A percentile compares a stretch with the other conserved stretches of the same genome.
Conservation (phyloP, 2,797 vertebrate genomes). For the Benthosema pterotum region DNA sequence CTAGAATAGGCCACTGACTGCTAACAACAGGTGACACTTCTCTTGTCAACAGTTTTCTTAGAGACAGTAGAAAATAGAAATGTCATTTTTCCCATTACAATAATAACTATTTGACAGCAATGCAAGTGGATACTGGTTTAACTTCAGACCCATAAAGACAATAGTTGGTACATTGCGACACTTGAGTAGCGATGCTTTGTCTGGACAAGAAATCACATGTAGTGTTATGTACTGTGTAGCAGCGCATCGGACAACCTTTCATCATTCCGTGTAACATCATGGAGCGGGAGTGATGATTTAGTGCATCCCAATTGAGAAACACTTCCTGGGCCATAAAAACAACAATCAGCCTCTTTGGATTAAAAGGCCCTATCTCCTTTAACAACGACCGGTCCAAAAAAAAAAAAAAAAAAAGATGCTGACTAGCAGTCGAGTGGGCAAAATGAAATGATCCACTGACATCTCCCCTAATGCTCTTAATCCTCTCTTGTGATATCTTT, state of each 20-base stretch:
- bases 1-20: too few species aligned
- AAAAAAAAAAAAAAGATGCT: constrained; percentile 59
- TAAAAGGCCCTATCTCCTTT: constrained; percentile 72
- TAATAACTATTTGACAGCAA: neutral
- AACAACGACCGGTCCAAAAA: constrained; percentile 57
- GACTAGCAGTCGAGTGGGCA: constrained; percentile 54
- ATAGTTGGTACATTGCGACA: constrained; percentile 6
- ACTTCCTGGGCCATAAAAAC: constrained; percentile 72
- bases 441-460: constrained; percentile 71
- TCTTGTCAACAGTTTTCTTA: too few species aligned
- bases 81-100: too few species aligned
- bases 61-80: too few species aligned
- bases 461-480: constrained; percentile 69
- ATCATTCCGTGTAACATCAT: constrained; percentile 50
- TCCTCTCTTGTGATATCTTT: constrained; percentile 70
- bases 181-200: constrained; percentile 39
- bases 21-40: too few species aligned
- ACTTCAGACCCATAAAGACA: constrained; percentile 8
- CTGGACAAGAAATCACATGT: constrained; percentile 30
- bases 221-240: constrained; percentile 5
- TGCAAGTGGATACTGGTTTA: constrained; percentile 5
- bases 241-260: constrained; percentile 48
- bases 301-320: constrained; percentile 61
- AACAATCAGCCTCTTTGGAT: constrained; percentile 72
- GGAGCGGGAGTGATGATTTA: constrained; percentile 62